phyloP scores from a whole-genome alignment of 2,888 invertebrate species.

The Athalia circularis region DNA sequence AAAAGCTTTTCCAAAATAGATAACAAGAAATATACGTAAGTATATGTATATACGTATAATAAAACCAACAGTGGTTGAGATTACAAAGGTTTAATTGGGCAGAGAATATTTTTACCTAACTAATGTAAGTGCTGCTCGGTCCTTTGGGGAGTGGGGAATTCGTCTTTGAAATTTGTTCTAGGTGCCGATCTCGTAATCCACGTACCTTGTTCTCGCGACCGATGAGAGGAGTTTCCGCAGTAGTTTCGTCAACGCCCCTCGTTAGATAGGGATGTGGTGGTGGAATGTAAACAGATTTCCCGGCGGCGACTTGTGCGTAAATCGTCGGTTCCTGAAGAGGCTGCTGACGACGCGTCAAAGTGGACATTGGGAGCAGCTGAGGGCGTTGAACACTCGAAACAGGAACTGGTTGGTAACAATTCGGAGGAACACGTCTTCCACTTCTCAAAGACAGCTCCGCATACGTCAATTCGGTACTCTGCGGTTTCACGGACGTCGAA shows the following conservation, averaged over 20 bases:
- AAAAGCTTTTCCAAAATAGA: background rate
- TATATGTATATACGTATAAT: too few species aligned
- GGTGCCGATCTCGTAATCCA: slow-evolving; percentile 61
- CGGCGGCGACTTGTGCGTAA: slow-evolving; percentile 68
- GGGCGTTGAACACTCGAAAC: slow-evolving; percentile 66
- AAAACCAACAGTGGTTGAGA: background rate
- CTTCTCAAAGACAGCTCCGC: slow-evolving; percentile 68
- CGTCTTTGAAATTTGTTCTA: slow-evolving; percentile 66
- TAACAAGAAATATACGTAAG: background rate
- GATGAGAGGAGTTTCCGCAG: slow-evolving; percentile 71
- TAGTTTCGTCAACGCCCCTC: slow-evolving; percentile 65
- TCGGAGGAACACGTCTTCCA: slow-evolving; percentile 68
- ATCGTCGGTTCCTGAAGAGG: slow-evolving; percentile 65
- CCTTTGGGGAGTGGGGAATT: background rate
- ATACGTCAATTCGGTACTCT: slow-evolving; percentile 68
- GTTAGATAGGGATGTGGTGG: slow-evolving; percentile 68
- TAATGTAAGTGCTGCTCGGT: too few species aligned
- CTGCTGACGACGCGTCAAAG: slow-evolving; percentile 67
- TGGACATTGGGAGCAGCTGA: slow-evolving; percentile 70
- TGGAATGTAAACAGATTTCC: slow-evolving; percentile 70
- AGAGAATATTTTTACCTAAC: too few species aligned
- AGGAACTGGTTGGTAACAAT: slow-evolving; percentile 70
- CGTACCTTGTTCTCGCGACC: slow-evolving; percentile 71
- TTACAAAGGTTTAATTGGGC: too few species aligned
- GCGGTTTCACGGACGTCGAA: slow-evolving; percentile 39